Base-by-base conservation (phyloP, 2,113 vertebrate species). In the Corythornis cristatus region DNA sequence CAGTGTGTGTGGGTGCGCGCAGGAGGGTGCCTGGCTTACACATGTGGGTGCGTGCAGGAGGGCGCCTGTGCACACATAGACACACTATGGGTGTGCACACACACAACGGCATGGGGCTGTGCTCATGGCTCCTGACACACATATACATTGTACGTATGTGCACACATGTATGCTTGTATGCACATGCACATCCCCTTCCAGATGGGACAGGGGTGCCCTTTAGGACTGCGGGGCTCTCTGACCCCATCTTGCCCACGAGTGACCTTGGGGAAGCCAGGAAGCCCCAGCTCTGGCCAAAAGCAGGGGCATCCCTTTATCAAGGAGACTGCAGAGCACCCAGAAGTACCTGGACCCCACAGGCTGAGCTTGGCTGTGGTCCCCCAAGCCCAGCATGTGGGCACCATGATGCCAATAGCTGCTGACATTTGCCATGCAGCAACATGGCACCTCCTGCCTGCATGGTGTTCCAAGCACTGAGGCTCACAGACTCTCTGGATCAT, bases 261-360 rank as follows among this genome's bases (percentile, higher is more conserved):
- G 0, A 0, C 48, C 1, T 1, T 1, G 46, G 61, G 46, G 26
- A 56, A 26, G 18, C 2, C 0, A 31, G 71, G 28, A 57, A 80
- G 46, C 35, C 28, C 18, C 64, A 46, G 51, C 40, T 40, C n/a
- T 2, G 1, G 53, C 42, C 1, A 0, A 40, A 64, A 70, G 43
- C 5, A 0, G 31, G 35, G 28, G 5, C 3, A 60, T 25, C 50
- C 21, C 3, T 21, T 4, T 6, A 64, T n/a, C 26, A 8, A 8
- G 40, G 28, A 71, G 51, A 50, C 0, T 0, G 29, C 43, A 20
- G 31, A 86, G 22, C 42, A 26, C 46, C 26, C 48, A 56, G 57
- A 70, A 37, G 25, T 1, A 1, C 37, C 12, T 0, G 0, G 21
- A 48, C 10, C 21, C 65, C 1, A 1, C 0, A 4, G 50, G 20